Evolutionary conservation across 2,888 invertebrate genomes (phyloP).

Genomic region (Xestia rhomboidea): DNA sequence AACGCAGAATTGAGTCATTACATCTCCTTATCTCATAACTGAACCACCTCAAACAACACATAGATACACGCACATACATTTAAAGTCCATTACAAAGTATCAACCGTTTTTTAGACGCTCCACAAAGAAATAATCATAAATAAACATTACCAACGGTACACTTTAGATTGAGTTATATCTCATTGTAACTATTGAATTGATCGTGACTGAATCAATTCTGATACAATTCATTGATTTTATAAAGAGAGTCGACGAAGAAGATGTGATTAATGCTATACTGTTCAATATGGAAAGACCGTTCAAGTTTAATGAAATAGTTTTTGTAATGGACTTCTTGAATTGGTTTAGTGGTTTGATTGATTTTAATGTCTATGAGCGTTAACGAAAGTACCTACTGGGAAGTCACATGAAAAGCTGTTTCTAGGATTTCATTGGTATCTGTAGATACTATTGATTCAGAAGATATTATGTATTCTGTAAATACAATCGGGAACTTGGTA

Average conservation of each 20-base stretch:
- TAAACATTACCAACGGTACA: constrained; percentile 78
- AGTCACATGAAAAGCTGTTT: neutral
- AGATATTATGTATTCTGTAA: neutral
- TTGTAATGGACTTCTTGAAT: constrained; percentile 55
- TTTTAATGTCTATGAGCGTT: constrained; percentile 33
- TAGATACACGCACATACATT: constrained; percentile 53
- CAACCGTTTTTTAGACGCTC: constrained; percentile 51
- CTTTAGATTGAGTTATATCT: constrained; percentile 85
- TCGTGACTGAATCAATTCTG: constrained; percentile 82
- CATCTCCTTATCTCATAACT: constrained; percentile 40
- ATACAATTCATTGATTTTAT: constrained; percentile 80
- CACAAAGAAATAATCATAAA: constrained; percentile 72
- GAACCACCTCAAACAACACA: constrained; percentile 34
- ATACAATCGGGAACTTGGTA: neutral
- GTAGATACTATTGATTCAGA: neutral
- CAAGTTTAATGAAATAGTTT: constrained; percentile 63
- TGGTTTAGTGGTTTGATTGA: constrained; percentile 49
- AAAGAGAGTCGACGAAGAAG: constrained; percentile 72
- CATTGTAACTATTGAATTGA: constrained; percentile 74
- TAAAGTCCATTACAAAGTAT: constrained; percentile 59
- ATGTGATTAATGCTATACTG: constrained; percentile 75
- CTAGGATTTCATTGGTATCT: neutral
- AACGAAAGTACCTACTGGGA: constrained; percentile 8
- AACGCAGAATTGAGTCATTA: constrained; percentile 53
- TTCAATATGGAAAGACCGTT: constrained; percentile 63